Conservation (phyloP, 2,113 vertebrate genomes). For the Nicator chloris region DNA sequence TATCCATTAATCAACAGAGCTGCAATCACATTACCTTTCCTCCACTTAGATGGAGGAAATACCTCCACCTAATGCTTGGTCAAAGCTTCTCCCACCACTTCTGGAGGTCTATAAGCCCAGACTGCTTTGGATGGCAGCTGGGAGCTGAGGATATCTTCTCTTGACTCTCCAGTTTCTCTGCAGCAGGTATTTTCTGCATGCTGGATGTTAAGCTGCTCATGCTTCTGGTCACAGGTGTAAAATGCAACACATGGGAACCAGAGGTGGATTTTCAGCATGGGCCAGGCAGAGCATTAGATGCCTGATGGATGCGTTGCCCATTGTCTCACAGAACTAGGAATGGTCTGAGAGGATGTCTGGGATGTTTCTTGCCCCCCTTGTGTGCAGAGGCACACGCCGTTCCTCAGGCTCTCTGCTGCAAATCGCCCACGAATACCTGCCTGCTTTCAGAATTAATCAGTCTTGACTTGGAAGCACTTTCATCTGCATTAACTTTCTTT, state of each 20-base stretch:
- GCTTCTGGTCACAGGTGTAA: not conserved
- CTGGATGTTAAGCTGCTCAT: not conserved
- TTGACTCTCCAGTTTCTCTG: not conserved
- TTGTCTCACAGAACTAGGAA: not conserved
- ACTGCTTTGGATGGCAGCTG: not conserved
- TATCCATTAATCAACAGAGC: not conserved
- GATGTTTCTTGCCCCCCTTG: not conserved
- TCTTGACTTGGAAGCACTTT: slow-evolving; percentile 12
- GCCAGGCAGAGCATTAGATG: not conserved
- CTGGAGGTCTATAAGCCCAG: not conserved
- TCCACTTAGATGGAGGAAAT: not conserved
- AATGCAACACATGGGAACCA: not conserved
- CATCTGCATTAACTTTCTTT: not conserved
- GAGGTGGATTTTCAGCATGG: not conserved
- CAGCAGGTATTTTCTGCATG: not conserved
- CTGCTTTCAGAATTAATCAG: slow-evolving; percentile 53
- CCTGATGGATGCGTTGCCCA: not conserved
- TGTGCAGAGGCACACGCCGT: not conserved
- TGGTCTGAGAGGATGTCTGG: not conserved
- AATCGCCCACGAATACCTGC: not conserved
- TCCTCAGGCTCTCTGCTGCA: not conserved
- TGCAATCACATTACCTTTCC: not conserved
- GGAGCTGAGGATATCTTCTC: not conserved
- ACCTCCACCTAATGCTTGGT: not conserved
- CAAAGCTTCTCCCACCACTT: not conserved